phyloP scores from a whole-genome alignment of 2,113 vertebrate species.

The Tupaia chinensis region DNA sequence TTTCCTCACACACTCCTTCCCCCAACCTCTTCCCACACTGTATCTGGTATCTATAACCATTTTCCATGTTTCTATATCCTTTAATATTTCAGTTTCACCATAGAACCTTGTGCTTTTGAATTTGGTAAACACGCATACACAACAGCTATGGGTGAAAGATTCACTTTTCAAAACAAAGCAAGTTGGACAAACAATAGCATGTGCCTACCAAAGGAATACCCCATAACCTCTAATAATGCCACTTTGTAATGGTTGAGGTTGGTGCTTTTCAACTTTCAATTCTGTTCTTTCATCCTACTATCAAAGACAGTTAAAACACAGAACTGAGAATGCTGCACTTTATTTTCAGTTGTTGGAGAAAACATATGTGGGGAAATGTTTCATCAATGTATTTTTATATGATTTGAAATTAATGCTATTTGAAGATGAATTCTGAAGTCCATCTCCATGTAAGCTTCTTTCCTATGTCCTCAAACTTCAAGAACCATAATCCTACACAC shows the following conservation, averaged over 20 bases:
- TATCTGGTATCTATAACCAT: too few relatives aligned
- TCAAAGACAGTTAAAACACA: background rate
- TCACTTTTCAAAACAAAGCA: conserved; percentile 15
- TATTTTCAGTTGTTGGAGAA: conserved; percentile 36
- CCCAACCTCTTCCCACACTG: too few relatives aligned
- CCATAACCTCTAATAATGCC: background rate
- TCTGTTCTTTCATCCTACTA: background rate
- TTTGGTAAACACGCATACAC: background rate
- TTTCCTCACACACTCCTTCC: too few relatives aligned
- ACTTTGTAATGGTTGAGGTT: conserved; percentile 14
- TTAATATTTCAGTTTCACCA: too few relatives aligned
- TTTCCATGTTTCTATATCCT: too few relatives aligned
- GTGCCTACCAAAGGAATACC: background rate
- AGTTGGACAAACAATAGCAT: background rate
- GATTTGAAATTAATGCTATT: background rate
- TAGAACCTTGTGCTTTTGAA: conserved; percentile 4
- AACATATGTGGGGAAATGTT: background rate
- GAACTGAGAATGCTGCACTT: background rate
- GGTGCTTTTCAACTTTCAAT: conserved; percentile 21
- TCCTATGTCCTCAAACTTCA: background rate
- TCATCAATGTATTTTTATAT: background rate
- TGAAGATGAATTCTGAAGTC: conserved; percentile 40
- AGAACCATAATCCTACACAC: background rate
- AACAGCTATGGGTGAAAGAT: background rate
- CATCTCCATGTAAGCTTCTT: background rate